phyloP scores from a whole-genome alignment of 2,797 vertebrate species.

The Calcarius lapponicus region DNA sequence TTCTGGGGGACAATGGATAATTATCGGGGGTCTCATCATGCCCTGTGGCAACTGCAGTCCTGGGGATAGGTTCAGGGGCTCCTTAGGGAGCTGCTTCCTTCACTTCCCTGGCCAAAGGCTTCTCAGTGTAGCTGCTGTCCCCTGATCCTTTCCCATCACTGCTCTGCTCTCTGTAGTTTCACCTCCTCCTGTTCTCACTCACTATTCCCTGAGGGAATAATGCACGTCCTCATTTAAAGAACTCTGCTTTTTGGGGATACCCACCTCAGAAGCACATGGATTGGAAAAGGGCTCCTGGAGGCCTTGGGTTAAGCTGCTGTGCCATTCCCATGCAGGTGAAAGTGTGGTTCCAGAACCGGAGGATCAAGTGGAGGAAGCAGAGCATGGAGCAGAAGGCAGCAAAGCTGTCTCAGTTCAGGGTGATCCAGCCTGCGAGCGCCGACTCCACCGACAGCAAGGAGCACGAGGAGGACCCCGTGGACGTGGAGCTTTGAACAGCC shows the following conservation, averaged over 20 bases:
- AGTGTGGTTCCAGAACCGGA: conserved; percentile 84
- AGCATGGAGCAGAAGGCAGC: conserved; percentile 77
- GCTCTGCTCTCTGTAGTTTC: neutral
- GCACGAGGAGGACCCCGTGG: neutral
- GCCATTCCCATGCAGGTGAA: conserved; percentile 71
- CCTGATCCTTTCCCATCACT: neutral
- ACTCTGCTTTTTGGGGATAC: neutral
- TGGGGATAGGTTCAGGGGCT: neutral
- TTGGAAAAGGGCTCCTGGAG: neutral
- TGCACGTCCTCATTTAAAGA: neutral
- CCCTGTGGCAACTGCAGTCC: neutral
- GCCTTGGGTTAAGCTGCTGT: neutral
- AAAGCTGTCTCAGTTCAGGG: conserved; percentile 30
- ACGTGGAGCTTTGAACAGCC: neutral
- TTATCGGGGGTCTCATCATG: accelerated
- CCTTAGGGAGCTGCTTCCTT: neutral
- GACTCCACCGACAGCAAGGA: conserved; percentile 39
- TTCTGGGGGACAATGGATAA: neutral
- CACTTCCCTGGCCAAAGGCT: neutral
- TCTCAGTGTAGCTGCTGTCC: neutral
- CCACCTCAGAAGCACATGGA: accelerated
- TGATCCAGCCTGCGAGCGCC: neutral
- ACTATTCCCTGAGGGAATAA: neutral
- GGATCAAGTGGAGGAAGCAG: conserved; percentile 83
- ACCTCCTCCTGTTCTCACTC: neutral